phyloP scores from a whole-genome alignment of 2,113 vertebrate species.

The Gymnobelideus leadbeateri region DNA sequence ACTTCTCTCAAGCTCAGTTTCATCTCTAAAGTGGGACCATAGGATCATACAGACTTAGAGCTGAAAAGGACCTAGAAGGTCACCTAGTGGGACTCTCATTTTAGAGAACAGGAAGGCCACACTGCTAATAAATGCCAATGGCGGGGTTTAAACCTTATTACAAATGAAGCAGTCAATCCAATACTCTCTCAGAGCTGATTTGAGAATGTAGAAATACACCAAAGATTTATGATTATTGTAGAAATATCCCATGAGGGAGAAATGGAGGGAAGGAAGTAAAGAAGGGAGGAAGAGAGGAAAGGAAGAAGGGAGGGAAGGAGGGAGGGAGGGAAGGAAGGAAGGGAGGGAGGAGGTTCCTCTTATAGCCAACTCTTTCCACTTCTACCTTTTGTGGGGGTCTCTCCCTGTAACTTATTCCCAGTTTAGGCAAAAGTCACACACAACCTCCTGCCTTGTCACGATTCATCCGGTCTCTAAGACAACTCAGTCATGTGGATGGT shows the following conservation, averaged over 20 bases:
- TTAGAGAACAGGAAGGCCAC: not conserved
- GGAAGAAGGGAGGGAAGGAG: not conserved
- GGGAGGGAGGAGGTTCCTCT: not conserved
- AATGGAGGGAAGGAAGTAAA: not conserved
- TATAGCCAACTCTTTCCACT: not conserved
- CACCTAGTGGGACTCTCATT: not conserved
- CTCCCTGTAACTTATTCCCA: not conserved
- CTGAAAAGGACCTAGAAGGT: no score
- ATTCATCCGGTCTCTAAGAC: slow-evolving; percentile 25
- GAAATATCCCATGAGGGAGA: not conserved
- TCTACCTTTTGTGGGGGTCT: not conserved
- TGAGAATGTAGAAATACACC: not conserved
- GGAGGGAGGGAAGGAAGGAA: not conserved
- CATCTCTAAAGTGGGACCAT: slow-evolving; percentile 15
- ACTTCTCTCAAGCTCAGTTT: slow-evolving; percentile 12
- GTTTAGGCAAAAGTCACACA: not conserved
- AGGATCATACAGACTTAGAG: not conserved
- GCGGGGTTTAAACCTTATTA: not conserved
- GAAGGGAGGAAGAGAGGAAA: not conserved
- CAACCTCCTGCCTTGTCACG: slow-evolving; percentile 30
- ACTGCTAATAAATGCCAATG: not conserved
- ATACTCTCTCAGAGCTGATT: not conserved
- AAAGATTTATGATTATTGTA: not conserved
- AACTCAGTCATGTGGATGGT: slow-evolving; percentile 49
- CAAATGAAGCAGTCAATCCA: not conserved